phyloP scores from a whole-genome alignment of 1,140 invertebrate genomes.

The Eulimnadia texana region DNA sequence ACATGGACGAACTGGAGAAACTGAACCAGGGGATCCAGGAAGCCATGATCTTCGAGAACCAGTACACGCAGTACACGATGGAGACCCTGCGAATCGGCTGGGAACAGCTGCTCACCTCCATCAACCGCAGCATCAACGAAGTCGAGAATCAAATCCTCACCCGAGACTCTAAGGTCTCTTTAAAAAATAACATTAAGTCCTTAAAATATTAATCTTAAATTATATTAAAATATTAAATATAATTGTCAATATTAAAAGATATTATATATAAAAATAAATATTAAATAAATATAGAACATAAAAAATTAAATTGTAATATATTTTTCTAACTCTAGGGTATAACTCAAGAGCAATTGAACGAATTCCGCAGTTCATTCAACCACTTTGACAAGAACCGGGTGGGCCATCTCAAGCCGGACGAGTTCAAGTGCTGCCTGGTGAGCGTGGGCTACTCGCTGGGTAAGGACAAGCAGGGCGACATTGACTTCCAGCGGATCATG shows the following conservation, averaged over 20 bases:
- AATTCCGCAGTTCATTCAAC: conserved; percentile 96
- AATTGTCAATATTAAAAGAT: too few species aligned
- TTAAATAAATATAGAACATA: too few species aligned
- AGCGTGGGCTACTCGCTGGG: conserved; percentile 95
- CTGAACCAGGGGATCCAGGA: conserved; percentile 91
- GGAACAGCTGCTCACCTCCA: conserved; percentile 95
- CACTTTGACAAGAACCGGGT: conserved; percentile 98
- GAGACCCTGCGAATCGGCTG: conserved; percentile 97
- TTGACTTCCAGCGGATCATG: conserved; percentile 95
- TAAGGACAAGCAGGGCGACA: conserved; percentile 90
- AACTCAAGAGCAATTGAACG: conserved; percentile 91
- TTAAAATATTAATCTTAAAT: too few species aligned
- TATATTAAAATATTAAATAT: too few species aligned
- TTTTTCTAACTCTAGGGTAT: too few species aligned
- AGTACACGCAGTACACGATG: conserved; percentile 99
- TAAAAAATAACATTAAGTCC: too few species aligned
- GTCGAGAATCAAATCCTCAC: conserved; percentile 98
- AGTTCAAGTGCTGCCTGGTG: conserved; percentile 96
- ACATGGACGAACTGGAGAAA: conserved; percentile 96
- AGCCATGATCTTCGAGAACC: conserved; percentile 93
- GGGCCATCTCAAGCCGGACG: conserved; percentile 83
- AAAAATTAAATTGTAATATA: too few species aligned
- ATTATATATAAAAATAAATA: too few species aligned
- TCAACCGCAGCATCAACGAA: conserved; percentile 98
- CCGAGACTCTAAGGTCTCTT: conserved; percentile 82